A percentile compares a stretch with the other conserved stretches of the same genome.
Conservation (phyloP, 1,140 invertebrate genomes). For the Drosophila saltans region DNA sequence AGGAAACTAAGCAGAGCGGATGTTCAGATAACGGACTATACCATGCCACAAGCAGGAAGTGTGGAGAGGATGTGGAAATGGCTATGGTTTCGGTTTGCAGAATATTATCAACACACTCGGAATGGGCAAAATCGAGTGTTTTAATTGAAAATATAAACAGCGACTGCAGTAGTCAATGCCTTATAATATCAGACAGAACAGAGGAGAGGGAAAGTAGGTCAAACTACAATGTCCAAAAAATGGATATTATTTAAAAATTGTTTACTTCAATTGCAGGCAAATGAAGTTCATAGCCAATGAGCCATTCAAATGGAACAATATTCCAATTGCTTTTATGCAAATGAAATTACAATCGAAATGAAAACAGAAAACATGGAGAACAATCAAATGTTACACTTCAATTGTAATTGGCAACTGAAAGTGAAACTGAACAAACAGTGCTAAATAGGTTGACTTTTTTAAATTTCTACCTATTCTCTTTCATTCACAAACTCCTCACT, state of each 20-base stretch:
- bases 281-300: slow-evolving; percentile 32
- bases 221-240: slow-evolving; percentile 1
- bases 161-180: not conserved
- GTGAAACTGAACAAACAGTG: not conserved
- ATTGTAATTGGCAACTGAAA: slow-evolving; percentile 15
- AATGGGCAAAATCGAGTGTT: not conserved
- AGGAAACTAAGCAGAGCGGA: slow-evolving; percentile 39
- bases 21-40: slow-evolving; percentile 33
- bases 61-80: slow-evolving; percentile 5
- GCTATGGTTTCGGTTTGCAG: not conserved
- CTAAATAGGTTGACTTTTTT: not conserved
- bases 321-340: slow-evolving; percentile 28
- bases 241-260: not conserved
- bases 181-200: not conserved
- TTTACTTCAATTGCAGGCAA: slow-evolving; percentile 14
- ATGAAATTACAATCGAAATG: slow-evolving; percentile 24
- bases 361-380: slow-evolving; percentile 27
- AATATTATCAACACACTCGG: slow-evolving; percentile 10
- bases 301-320: slow-evolving; percentile 34
- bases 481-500: not conserved
- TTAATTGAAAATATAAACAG: slow-evolving; percentile 32
- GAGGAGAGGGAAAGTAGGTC: not conserved
- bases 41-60: slow-evolving; percentile 21
- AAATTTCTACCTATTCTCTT: not conserved
- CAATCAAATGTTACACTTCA: slow-evolving; percentile 31